These are phyloP conservation scores for Magallana ariakensis DNA, from an alignment of 1,140 invertebrate species.

Conservation along the genomic window DNA sequence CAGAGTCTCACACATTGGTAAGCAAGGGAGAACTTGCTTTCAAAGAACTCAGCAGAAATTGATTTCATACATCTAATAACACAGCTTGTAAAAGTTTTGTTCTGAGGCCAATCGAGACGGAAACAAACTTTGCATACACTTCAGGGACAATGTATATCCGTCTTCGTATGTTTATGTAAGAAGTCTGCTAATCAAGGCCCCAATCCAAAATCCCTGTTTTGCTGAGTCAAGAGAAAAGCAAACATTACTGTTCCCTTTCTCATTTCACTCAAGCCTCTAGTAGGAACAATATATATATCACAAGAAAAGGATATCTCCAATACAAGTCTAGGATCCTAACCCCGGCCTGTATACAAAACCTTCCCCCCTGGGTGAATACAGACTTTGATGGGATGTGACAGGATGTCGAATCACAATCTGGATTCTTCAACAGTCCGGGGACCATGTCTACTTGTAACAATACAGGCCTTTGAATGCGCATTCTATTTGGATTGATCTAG, in stretches of 20 bases:
- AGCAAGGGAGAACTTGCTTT: background rate
- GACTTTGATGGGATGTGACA: background rate
- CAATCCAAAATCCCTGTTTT: background rate
- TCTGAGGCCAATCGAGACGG: background rate
- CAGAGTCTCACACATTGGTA: background rate
- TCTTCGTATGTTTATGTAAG: background rate
- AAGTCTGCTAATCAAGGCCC: background rate
- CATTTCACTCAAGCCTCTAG: background rate
- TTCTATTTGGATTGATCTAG: slow-evolving; percentile 18
- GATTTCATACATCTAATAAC: background rate
- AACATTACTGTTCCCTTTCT: background rate
- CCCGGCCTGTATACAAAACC: background rate
- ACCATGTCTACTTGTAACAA: slow-evolving; percentile 7
- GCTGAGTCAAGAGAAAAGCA: background rate
- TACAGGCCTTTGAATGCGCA: background rate
- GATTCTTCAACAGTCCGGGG: background rate
- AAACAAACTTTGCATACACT: background rate
- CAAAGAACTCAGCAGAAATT: background rate
- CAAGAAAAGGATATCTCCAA: background rate
- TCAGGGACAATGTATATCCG: background rate
- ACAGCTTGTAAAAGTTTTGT: background rate
- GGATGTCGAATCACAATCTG: background rate
- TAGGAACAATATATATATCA: background rate
- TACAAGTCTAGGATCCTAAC: background rate
- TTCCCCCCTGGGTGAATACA: background rate